A percentile compares a stretch with the other conserved stretches of the same genome.
Evolutionary conservation across 2,888 invertebrate species (phyloP).

Genomic region (Branchellion lobata): DNA sequence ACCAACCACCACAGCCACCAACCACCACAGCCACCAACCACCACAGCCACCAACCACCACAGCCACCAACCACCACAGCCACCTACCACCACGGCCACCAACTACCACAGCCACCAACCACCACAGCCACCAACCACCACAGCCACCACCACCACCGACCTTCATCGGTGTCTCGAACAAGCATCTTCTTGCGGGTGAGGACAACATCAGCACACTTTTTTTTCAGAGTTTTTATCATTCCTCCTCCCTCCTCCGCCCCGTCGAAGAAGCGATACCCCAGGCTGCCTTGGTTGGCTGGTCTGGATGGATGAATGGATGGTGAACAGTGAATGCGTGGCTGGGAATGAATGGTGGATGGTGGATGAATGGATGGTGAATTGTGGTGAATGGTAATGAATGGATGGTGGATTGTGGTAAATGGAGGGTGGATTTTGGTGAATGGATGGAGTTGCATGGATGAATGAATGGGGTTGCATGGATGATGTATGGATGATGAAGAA

Average conservation of each 20-base stretch:
- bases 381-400: neutral
- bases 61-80: too few species aligned
- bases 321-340: neutral
- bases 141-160: too few species aligned
- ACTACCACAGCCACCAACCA: too few species aligned
- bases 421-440: neutral
- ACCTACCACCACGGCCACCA: too few species aligned
- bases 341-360: too few species aligned
- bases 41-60: too few species aligned
- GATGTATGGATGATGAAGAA: too few species aligned
- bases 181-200: neutral
- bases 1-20: too few species aligned
- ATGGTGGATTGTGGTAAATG: neutral
- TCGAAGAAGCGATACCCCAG: slow-evolving; percentile 77
- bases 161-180: neutral
- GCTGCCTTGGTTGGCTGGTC: slow-evolving; percentile 67
- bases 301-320: slow-evolving; percentile 53
- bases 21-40: too few species aligned
- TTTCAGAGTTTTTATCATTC: slow-evolving; percentile 72
- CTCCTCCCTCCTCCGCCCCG: slow-evolving; percentile 70
- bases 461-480: too few species aligned
- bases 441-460: too few species aligned
- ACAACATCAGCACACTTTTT: slow-evolving; percentile 68
- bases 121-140: too few species aligned
- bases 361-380: neutral